phyloP scores from a whole-genome alignment of 2,797 vertebrate genomes.

The Smutsia temminckii region DNA sequence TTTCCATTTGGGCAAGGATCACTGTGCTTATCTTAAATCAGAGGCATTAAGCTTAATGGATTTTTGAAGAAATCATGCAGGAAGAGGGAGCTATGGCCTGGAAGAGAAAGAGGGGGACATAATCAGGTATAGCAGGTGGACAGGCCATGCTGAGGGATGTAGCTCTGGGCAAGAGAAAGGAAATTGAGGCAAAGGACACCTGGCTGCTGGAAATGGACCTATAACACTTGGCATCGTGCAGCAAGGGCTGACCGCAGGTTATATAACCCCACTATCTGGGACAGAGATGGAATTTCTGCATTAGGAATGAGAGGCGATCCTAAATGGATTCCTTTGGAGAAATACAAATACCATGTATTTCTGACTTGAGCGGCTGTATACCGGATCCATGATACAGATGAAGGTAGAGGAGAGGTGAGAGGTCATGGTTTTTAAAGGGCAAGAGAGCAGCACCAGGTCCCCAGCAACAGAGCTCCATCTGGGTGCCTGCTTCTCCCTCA shows the following conservation, averaged over 20 bases:
- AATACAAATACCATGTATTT: not conserved
- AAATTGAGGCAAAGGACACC: not conserved
- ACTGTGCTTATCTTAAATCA: not conserved
- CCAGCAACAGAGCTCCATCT: no score
- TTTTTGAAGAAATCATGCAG: not conserved
- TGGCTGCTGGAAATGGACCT: not conserved
- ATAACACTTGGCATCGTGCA: not conserved
- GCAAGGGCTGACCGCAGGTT: not conserved
- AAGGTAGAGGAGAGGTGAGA: not conserved
- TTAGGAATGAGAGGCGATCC: not conserved
- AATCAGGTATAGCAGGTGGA: not conserved
- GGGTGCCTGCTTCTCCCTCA: no score
- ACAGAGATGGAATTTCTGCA: not conserved
- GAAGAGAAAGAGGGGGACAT: not conserved
- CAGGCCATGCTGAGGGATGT: not conserved
- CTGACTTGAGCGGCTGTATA: no score
- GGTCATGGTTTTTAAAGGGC: not conserved
- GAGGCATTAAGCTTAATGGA: not conserved
- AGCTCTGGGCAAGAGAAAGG: not conserved
- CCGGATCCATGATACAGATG: not conserved
- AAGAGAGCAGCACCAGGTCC: not conserved
- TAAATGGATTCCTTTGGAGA: not conserved
- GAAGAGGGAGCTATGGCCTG: not conserved
- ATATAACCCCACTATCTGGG: not conserved
- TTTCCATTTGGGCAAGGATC: not conserved